Base-by-base conservation (phyloP, 2,797 vertebrate genomes). In the Poecilia gillii region DNA sequence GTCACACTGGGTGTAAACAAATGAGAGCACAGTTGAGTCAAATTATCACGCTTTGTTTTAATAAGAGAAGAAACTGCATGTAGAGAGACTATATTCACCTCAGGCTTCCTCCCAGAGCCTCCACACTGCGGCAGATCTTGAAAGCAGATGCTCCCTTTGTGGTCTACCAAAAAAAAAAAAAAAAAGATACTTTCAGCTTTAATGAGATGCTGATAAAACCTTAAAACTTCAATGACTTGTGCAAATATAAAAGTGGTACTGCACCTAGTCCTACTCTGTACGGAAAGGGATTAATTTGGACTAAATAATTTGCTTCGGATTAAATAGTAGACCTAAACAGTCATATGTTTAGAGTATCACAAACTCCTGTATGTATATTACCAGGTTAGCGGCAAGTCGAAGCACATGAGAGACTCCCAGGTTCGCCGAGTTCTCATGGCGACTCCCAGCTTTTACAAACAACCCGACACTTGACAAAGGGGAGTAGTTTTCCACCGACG, bases 101-200 rank as follows among this genome's bases (percentile, higher is more conserved):
- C 87, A 98, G 91, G 88, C 93, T 97, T 74, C 96, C 97, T 45
- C 97, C 98, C 72, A 97, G 89, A 51, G 97, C 96, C 94, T 99
- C 97, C 81, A 99, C 92, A 79, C 97, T 94, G 8, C 96, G 97
- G 68, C 96, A 98, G 90, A 99, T 96, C 92, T 93, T 97, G 86
- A 99, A 99, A 47, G 97, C 96, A 14, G 98, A 98, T 0, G 95
- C 96, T 84, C 97, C 97, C 90, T 98, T 99, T 72, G 97, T 98
- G 2, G 97, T 98, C 97, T 99, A 87, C 23, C 55, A 25, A 8
- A 85, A 90, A 57, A 62, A 33, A 14, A 33, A 14, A 75, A 23
- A 39, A 72, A 74, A 72, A 74, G 45, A 72, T 8, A 43, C 23
- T 45, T 28, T 11, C 20, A 36, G 46, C 3, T 47, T 28, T 11